Evolutionary conservation across 2,113 vertebrate genomes (phyloP), one percentile per base, ranked within the genome.

Genomic region (Dascyllus trimaculatus): DNA sequence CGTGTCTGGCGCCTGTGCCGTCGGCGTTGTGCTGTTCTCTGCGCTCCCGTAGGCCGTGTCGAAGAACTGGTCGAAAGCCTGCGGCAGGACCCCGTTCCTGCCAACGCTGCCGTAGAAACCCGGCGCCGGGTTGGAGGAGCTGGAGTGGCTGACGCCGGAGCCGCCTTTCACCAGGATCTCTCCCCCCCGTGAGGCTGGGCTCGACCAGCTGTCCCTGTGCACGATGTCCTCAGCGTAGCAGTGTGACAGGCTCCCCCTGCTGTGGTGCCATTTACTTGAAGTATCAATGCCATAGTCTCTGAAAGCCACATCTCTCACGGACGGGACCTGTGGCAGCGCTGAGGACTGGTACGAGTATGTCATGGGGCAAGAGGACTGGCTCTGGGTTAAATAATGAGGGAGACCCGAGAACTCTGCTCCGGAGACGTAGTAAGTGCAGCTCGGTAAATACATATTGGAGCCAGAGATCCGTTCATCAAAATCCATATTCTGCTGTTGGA

Each of bases 381-480:
- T 97, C 94, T 98, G 98, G 95, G 96, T 97, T 92, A 99, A 93
- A 94, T 98, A 99, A 92, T 97, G 96, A 95, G 98, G 98, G 93
- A 99, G 96, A 94, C 96, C 96, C 93, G 98, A 95, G 93, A 99
- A 98, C 92, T 99, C 98, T 89, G 97, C 95, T 93, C 96, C 97
- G 93, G 98, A 97, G 92, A 99, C 97, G 95, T 99, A 99, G 95
- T 99, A 99, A 92, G 98, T 98, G 95, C 98, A 98, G 96, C 97
- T 98, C 93, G 98, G 98, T 94, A 99, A 94, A 96, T 99, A 99
- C 97, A 99, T 98, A 94, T 97, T 99, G 90, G 98, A 97, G 93
- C 96, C 97, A 91, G 97, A 95, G 91, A 98, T 96, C 91, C 97
- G 96, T 93, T 99, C 97, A 96, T 99, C 97, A 97, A 99, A 98